phyloP scores from a whole-genome alignment of 2,888 invertebrate species.

The Tubiluchus corallicola region DNA sequence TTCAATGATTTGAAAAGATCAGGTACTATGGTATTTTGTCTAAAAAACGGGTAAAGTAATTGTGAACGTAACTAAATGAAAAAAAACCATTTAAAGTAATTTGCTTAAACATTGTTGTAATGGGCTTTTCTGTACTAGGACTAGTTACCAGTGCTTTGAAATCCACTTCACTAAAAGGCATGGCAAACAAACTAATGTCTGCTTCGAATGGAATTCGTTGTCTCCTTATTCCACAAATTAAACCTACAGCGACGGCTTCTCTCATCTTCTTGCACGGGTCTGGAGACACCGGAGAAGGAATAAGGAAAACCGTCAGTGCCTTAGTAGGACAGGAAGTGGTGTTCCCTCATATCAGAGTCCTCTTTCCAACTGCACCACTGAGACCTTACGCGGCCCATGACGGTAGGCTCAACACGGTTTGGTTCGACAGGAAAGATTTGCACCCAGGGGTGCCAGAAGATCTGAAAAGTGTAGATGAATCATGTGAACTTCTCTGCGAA shows the following conservation, averaged over 20 bases:
- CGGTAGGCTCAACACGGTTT: constrained; percentile 37
- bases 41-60: too few species aligned
- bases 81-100: too few species aligned
- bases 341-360: constrained; percentile 52
- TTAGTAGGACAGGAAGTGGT: constrained; percentile 36
- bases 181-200: too few species aligned
- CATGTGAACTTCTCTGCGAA: constrained; percentile 36
- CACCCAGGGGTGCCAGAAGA: constrained; percentile 42
- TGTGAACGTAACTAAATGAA: too few species aligned
- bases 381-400: constrained; percentile 49
- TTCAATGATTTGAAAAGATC: too few species aligned
- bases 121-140: not conserved
- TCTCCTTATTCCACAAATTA: too few species aligned
- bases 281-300: constrained; percentile 40
- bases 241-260: not conserved
- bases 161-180: not conserved
- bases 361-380: constrained; percentile 58
- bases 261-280: not conserved
- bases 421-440: constrained; percentile 56
- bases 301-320: constrained; percentile 41
- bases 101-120: too few species aligned
- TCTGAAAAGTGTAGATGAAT: constrained; percentile 38
- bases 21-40: too few species aligned
- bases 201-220: too few species aligned
- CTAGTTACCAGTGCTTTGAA: not conserved